Evolutionary conservation across 2,888 invertebrate species (phyloP).

Genomic region (Dryocosmus kuriphilus): DNA sequence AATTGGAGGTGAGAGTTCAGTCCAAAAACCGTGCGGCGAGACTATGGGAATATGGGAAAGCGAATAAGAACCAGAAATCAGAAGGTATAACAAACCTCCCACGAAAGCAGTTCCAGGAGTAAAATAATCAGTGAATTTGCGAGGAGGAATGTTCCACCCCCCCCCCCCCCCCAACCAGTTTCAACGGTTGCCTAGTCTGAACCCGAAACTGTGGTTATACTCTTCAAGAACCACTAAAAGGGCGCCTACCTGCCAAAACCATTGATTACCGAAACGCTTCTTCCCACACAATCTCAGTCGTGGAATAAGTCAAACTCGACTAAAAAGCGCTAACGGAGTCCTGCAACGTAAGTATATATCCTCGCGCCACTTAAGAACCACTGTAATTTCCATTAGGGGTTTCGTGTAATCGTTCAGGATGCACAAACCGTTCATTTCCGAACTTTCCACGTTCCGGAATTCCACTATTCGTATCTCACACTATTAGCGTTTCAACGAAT

Average conservation of each 20-base stretch:
- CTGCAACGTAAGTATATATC: constrained; percentile 69
- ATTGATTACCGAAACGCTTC: constrained; percentile 76
- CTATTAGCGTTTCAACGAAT: constrained; percentile 17
- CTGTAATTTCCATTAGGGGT: constrained; percentile 76
- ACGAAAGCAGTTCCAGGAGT: constrained; percentile 36
- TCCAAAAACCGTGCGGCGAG: constrained; percentile 5
- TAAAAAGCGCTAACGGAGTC: constrained; percentile 72
- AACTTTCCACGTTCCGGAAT: constrained; percentile 47
- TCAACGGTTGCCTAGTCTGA: constrained; percentile 63
- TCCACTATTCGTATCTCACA: constrained; percentile 31
- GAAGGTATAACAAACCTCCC: constrained; percentile 35
- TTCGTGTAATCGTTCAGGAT: constrained; percentile 62
- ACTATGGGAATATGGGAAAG: constrained; percentile 37
- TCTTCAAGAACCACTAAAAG: constrained; percentile 69
- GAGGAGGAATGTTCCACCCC: constrained; percentile 15
- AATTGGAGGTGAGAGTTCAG: background rate
- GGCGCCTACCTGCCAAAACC: constrained; percentile 75
- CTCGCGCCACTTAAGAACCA: constrained; percentile 73
- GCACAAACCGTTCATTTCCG: constrained; percentile 46
- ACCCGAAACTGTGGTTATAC: constrained; percentile 64
- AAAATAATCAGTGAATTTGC: constrained; percentile 26
- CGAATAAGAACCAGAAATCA: constrained; percentile 27
- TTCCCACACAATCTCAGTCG: constrained; percentile 73
- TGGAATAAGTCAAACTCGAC: constrained; percentile 68
- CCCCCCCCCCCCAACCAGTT: constrained; percentile 17